Evolutionary conservation across 2,888 invertebrate species (phyloP), one percentile per base, ranked within the genome.

Genomic region (Sipunculus nudus): DNA sequence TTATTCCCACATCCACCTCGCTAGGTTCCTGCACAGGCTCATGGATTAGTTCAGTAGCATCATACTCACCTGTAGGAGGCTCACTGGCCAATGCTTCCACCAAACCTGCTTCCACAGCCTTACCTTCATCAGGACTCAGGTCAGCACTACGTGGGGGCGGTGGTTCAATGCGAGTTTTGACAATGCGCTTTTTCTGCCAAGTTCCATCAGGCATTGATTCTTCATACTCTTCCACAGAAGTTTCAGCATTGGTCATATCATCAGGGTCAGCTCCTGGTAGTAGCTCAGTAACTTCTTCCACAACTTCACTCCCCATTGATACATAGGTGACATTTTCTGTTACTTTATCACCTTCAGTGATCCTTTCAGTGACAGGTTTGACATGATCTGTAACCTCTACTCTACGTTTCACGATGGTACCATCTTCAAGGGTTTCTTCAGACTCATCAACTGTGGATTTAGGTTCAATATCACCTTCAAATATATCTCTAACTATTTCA

Each of bases 141-240:
- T 19, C 41, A 8, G 41, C 23, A 6, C 23, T 23, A 4, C 4
- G n/a, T 41, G 41, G 41, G 6, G 41, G 41, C 23, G 5, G 19
- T 8, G 23, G 19, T 41, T 41, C 41, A 16, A 16, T 21, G 23
- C 23, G 41, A 16, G 41, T 4, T 16, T 41, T 41, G 41, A 23
- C 23, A 8, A 23, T 19, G 5, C 41, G 19, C 0, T 26, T 39
- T 41, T 19, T 53, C 53, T 40, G 2, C 53, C 55, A 55, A 83
- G 85, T 74, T 84, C 75, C 73, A 53, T 74, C 75, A 53, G 74
- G 74, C 35, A 68, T 59, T 47, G 71, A 55, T 59, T 72, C 68
- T 55, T 75, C 71, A 23, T 72, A 46, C 66, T 53, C 55, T 71
- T 64, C 19, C 16, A 69, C 26, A 21, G 67, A 59, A 13, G 63